Base-by-base conservation (phyloP, 2,113 vertebrate genomes). In the Pangasianodon hypophthalmus region DNA sequence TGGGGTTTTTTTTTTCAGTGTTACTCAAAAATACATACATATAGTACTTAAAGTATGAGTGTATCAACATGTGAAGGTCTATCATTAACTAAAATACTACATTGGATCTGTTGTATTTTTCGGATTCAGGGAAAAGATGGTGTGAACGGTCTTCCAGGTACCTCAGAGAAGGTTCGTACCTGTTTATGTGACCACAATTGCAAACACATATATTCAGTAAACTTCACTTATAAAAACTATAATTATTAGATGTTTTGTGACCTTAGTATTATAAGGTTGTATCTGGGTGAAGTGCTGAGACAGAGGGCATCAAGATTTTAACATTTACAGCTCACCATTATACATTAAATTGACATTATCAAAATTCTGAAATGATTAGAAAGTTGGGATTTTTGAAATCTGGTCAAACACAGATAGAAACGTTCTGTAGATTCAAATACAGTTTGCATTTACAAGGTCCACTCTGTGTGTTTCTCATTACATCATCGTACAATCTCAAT, bases 121-220 rank as follows among this genome's bases (percentile, higher is more conserved):
- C 6, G 90, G 9, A 87, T 71, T 29, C 21, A 97, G 97, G 96
- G 97, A 62, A 92, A 95, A 87, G 95, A 95, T 4, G 96, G 97
- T 56, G 91, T 73, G 19, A 67, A 13, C 1, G 97, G 97, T 29
- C 44, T 10, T 85, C 93, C 95, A 21, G 96, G 96, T 88, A 81
- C 91, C n/a, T 94, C 94, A 86, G 94, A 86, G 88, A 96, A 97
- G 96, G 97, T 96, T 48, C 52, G 94, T 88, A 79, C 24, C 46
- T 88, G 6, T 46, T 50, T 73, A 54, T 69, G 44, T 64, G 58
- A 50, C 67, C 75, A 60, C 6, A n/a, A 11, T 0, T 82, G 46
- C 21, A 29, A 62, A 84, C 37, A 67, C n/a, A 86, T 48, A 29
- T 44, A 60, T 60, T 84, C 1, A 83, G 9, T 84, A 14, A 44